phyloP scores from a whole-genome alignment of 2,113 vertebrate species.

The Odontophorus gujanensis region DNA sequence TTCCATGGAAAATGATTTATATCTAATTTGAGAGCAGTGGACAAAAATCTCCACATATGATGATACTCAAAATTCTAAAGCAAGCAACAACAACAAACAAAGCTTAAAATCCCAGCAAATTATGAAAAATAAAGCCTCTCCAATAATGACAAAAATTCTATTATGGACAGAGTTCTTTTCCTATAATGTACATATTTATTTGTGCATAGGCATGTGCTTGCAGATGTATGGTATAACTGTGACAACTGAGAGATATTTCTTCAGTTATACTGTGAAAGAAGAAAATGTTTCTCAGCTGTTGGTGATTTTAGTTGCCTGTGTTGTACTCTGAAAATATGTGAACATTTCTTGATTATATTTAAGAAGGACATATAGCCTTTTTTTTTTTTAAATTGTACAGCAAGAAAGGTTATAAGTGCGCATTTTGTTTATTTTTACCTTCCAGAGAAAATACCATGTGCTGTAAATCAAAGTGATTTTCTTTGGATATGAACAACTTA shows the following conservation, averaged over 20 bases:
- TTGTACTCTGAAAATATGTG: not conserved
- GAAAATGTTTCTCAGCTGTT: not conserved
- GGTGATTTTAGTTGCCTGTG: not conserved
- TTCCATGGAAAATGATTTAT: not conserved
- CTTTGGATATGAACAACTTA: not conserved
- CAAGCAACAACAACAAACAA: not conserved
- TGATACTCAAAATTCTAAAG: not conserved
- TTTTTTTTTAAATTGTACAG: not conserved
- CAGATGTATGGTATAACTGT: not conserved
- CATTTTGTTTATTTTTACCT: slow-evolving; percentile 1
- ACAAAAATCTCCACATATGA: not conserved
- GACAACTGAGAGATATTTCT: not conserved
- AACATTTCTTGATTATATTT: not conserved
- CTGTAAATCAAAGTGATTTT: not conserved
- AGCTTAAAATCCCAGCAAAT: not conserved
- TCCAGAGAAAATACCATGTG: slow-evolving; percentile 9
- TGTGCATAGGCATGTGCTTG: not conserved
- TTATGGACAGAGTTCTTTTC: not conserved
- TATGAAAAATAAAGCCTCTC: not conserved
- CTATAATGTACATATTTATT: not conserved
- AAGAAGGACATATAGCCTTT: not conserved
- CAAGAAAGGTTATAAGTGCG: not conserved
- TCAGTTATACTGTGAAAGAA: not conserved
- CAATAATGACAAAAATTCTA: not conserved
- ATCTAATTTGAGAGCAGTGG: not conserved